These are phyloP conservation scores for Drosophila simulans DNA, from an alignment of 1,140 invertebrate genomes.

Conservation along the genomic window DNA sequence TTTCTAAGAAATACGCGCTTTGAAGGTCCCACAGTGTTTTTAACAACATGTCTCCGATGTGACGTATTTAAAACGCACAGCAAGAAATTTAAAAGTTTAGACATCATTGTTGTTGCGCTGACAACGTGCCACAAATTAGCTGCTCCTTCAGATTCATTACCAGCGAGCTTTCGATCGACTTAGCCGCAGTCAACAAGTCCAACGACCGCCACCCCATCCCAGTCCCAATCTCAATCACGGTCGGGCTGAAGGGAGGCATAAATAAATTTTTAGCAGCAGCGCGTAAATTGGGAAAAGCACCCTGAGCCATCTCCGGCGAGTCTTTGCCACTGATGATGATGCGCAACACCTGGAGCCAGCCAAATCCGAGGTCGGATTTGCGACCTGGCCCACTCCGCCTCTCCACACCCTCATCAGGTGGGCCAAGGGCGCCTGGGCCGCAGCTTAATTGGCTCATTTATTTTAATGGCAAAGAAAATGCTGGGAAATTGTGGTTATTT, in stretches of 20 bases:
- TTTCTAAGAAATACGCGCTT: neutral
- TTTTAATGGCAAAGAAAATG: conserved; percentile 81
- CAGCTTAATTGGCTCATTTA: conserved; percentile 80
- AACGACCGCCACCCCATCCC: too few relatives aligned
- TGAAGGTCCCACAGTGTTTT: neutral
- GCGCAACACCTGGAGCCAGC: conserved; percentile 61
- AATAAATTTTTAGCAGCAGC: conserved; percentile 62
- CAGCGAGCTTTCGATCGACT: conserved; percentile 64
- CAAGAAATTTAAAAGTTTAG: neutral
- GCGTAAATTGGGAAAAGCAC: conserved; percentile 47
- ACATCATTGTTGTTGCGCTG: conserved; percentile 17
- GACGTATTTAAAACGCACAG: neutral
- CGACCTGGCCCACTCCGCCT: neutral
- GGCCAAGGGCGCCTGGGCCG: conserved; percentile 28
- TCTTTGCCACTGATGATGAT: conserved; percentile 52
- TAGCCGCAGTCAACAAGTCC: conserved; percentile 56
- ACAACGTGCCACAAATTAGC: conserved; percentile 65
- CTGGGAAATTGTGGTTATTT: conserved; percentile 66
- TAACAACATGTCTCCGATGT: neutral
- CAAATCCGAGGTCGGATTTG: conserved; percentile 32
- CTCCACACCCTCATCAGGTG: conserved; percentile 60
- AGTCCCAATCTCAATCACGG: neutral
- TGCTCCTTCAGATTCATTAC: conserved; percentile 72
- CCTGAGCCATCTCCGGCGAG: neutral
- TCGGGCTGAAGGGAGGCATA: conserved; percentile 27